These are phyloP conservation scores for Momotus momota DNA, from an alignment of 2,797 vertebrate genomes.

Conservation along the genomic window DNA sequence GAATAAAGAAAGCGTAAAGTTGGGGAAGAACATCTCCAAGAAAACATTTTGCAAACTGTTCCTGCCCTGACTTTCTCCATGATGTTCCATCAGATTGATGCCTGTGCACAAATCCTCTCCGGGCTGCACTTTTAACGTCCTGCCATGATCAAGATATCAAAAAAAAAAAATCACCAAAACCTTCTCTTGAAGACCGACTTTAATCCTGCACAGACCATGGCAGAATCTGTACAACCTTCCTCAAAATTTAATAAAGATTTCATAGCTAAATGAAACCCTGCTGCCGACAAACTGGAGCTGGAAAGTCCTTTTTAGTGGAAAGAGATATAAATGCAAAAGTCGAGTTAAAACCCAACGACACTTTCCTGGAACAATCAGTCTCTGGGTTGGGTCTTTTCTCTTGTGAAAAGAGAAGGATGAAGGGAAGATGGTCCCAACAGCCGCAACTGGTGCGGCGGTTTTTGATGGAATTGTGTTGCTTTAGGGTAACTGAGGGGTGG, in stretches of 20 bases:
- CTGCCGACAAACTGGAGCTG: background rate
- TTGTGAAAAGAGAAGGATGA: background rate
- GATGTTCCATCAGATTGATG: background rate
- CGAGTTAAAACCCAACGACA: background rate
- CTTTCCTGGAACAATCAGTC: background rate
- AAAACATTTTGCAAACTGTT: background rate
- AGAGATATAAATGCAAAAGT: background rate
- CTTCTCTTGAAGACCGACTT: background rate
- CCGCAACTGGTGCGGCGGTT: rapidly evolving
- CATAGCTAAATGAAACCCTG: background rate
- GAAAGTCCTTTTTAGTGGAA: background rate
- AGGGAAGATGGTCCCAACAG: background rate
- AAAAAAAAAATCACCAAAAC: background rate
- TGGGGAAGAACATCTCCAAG: background rate
- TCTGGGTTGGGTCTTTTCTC: too few species aligned
- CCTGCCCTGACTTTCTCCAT: background rate
- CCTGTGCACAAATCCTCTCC: background rate
- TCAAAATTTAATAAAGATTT: background rate
- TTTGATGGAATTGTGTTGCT: background rate
- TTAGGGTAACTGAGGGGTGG: background rate
- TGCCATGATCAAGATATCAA: background rate
- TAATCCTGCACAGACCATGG: background rate
- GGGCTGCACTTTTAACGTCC: background rate
- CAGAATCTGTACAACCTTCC: background rate
- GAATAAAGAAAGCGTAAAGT: background rate